Evolutionary conservation across 2,888 invertebrate species (phyloP), one percentile per base, ranked within the genome.

Genomic region (Erpobdella octoculata): DNA sequence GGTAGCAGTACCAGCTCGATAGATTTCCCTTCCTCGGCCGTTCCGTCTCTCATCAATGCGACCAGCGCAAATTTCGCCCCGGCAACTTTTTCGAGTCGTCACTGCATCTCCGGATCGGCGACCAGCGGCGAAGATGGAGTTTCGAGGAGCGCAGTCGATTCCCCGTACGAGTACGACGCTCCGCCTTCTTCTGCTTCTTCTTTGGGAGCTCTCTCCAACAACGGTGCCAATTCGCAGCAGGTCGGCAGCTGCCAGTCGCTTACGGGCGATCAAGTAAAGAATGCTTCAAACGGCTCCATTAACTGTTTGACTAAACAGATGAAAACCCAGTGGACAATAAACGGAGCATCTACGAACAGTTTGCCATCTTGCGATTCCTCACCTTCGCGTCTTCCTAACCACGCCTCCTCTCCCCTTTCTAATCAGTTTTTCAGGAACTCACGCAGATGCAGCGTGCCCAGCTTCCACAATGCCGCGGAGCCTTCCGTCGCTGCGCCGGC

Each of bases 151-250:
- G 81, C 81, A 70, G 78, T 79, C 68, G 81, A 82, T 77, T 82
- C 82, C 4, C 82, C 82, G 0, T 82, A 82, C 69, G 82, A 82
- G 77, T 82, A 82, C 74, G 82, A 82, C 76, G 81, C 81, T 72
- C 78, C 80, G 18, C 18, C 68, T n/a, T 68, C 68, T 15, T 68
- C 68, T 0, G 6, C 46, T 1, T 68, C 68, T 33, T 62, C 62
- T 5, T 31, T 28, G 28, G 31, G 31, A 9, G 62, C 25, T 25
- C 31, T 21, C 31, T 4, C 31, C 4, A n/a, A n/a, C 9, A 28
- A 33, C 4, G 62, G 28, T 5, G 62, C 12, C 31, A 1, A 53
- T n/a, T n/a, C n/a, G n/a, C 8, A 53, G 53, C 53, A 6, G 1
- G 53, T 15, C 6, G 53, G 53, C 6, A 53, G 53, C 15, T 53